phyloP scores from a whole-genome alignment of 2,797 vertebrate genomes.

The Pantherophis vulpinus region DNA sequence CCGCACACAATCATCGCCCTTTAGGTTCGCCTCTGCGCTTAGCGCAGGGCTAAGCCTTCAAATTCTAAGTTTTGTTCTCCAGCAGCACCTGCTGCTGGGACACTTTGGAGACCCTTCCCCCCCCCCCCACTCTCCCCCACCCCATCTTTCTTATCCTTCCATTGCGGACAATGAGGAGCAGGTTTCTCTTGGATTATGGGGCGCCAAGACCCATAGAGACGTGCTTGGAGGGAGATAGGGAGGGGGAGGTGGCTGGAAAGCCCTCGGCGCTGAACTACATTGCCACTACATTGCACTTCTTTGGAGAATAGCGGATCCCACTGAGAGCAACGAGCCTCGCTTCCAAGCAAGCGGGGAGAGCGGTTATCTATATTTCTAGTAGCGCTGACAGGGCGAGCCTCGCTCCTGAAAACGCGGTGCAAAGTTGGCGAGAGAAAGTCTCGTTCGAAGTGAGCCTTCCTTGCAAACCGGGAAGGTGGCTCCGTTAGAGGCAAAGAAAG shows the following conservation, averaged over 20 bases:
- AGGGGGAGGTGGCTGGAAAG: background rate
- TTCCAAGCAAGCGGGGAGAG: background rate
- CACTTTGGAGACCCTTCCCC: background rate
- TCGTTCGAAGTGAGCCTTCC: background rate
- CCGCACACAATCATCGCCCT: background rate
- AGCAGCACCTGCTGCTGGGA: conserved; percentile 1
- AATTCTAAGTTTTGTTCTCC: background rate
- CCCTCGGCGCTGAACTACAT: background rate
- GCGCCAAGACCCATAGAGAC: background rate
- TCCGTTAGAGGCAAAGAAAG: background rate
- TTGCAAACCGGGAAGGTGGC: background rate
- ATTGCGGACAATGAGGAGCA: background rate
- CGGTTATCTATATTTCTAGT: background rate
- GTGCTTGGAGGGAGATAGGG: too few relatives aligned
- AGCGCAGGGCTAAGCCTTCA: conserved; percentile 16
- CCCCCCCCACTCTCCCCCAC: too few relatives aligned
- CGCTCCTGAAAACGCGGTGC: too few relatives aligned
- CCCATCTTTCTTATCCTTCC: background rate
- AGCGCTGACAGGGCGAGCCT: background rate
- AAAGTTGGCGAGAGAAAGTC: background rate
- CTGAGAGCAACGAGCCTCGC: background rate
- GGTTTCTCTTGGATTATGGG: background rate
- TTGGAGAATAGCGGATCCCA: background rate
- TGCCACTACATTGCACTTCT: background rate
- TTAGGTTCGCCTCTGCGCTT: background rate